Evolutionary conservation across 1,140 invertebrate genomes (phyloP).

Genomic region (Penaeus japonicus): DNA sequence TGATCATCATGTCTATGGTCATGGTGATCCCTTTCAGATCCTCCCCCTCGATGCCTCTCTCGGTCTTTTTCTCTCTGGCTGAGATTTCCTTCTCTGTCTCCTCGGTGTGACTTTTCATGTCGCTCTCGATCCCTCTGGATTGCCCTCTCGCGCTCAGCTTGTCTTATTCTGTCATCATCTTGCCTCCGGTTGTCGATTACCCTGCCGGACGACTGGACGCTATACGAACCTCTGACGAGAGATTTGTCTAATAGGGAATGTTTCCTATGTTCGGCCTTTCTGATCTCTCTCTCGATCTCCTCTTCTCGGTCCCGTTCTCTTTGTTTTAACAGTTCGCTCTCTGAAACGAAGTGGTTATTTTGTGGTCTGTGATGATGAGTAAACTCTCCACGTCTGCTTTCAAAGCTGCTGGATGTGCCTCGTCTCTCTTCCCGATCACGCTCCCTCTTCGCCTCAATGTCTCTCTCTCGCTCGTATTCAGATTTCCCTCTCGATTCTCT

Average conservation of each 20-base stretch:
- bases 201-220: not conserved
- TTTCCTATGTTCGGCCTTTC: constrained; percentile 18
- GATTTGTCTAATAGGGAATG: not conserved
- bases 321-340: not conserved
- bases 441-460: too few species aligned
- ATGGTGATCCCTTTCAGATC: not conserved
- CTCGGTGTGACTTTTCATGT: not conserved
- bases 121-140: too few species aligned
- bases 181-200: not conserved
- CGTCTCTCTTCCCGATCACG: too few species aligned
- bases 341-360: too few species aligned
- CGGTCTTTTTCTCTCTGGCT: constrained; percentile 7
- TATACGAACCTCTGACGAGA: not conserved
- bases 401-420: too few species aligned
- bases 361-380: too few species aligned
- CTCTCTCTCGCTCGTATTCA: too few species aligned
- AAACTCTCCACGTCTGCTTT: too few species aligned
- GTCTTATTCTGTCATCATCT: not conserved
- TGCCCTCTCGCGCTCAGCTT: not conserved
- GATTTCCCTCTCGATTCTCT: too few species aligned
- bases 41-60: not conserved
- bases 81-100: not conserved
- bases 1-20: not conserved
- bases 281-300: constrained; percentile 11
- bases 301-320: not conserved